Percentiles rank a stretch among this genome's conserved stretches.
phyloP scores from a whole-genome alignment of 2,797 vertebrate species.

The Apogon hyalosoma region DNA sequence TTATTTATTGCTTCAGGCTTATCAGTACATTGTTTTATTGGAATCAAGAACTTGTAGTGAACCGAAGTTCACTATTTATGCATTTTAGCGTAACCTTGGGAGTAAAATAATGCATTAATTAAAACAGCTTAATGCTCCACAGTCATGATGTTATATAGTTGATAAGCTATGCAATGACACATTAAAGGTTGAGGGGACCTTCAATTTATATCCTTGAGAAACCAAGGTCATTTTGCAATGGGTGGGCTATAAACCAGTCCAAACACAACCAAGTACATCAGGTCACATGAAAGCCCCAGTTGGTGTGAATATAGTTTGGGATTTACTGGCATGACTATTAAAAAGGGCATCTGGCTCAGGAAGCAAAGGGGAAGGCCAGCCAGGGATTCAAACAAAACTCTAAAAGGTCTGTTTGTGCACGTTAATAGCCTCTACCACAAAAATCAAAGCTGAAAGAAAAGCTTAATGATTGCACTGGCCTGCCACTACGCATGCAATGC shows the following conservation, averaged over 20 bases:
- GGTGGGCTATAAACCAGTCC: slow-evolving; percentile 49
- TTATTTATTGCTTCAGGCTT: slow-evolving; percentile 18
- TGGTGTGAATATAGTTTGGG: slow-evolving; percentile 58
- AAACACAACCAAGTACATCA: slow-evolving; percentile 34
- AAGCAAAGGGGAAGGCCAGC: slow-evolving; percentile 59
- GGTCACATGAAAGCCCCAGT: slow-evolving; percentile 45
- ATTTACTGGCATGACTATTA: slow-evolving; percentile 62
- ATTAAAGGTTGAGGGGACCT: slow-evolving; percentile 54
- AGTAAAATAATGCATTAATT: background rate
- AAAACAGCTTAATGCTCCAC: slow-evolving; percentile 6
- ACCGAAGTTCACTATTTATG: slow-evolving; percentile 16
- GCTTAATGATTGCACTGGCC: slow-evolving; percentile 46
- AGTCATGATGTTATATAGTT: slow-evolving; percentile 20
- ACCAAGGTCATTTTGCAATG: slow-evolving; percentile 59
- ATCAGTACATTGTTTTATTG: slow-evolving; percentile 31
- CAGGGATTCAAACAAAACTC: slow-evolving; percentile 48
- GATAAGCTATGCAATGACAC: slow-evolving; percentile 35
- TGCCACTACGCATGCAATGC: slow-evolving; percentile 25
- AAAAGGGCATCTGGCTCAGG: slow-evolving; percentile 65
- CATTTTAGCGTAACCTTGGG: background rate
- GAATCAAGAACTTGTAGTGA: slow-evolving; percentile 18
- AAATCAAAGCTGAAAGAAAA: slow-evolving; percentile 60
- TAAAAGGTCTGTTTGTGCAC: slow-evolving; percentile 53
- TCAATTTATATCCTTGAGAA: slow-evolving; percentile 56
- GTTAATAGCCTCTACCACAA: slow-evolving; percentile 55